Base-by-base conservation (phyloP, 92 coral and sea anemone species). In the Plumapathes pennacea region DNA sequence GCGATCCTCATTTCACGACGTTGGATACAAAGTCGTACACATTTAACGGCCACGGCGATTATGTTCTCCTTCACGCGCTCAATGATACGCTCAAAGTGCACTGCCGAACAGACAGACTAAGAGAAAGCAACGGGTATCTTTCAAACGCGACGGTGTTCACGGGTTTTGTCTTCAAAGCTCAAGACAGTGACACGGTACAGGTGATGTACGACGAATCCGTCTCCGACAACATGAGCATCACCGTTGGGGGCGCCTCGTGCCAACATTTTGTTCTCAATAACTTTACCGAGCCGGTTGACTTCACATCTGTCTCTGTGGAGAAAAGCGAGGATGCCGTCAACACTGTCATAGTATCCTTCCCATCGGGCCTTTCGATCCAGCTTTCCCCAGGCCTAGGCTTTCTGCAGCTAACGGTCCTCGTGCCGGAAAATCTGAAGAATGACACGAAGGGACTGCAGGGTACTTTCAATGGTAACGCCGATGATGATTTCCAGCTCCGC, bases 21-120 rank as follows among this genome's bases (percentile, higher is more conserved):
- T 64, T 86, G 26, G 95, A 86, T 52, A 78, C 85, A 14, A 25
- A 13, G 2, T 65, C 62, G 68, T 86, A 76, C 60, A 63, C 85
- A 8, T 86, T 86, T 33, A 86, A 86, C 33, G 95, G 95, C 4
- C 84, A 71, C 49, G 95, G 95, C 5, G 95, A 86, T 2, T 86
- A 81, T 33, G 68, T 71, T 4, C 10, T 86, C 60, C 32, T 76
- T 14, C 54, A 51, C 8, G 47, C 73, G 3, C 27, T n/a, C 13
- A 80, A 84, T 72, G 26, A 14, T 17, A 51, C 50, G 4, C 74
- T 63, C 34, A 71, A 50, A 30, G 57, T 86, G 18, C 89, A 81
- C 20, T 85, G 67, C 7, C 69, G 75, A 38, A 86, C 95, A 10
- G 26, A 30, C 15, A 62, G 88, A 38, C 77, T 88, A 1, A 49